Evolutionary conservation across 2,888 invertebrate genomes (phyloP).

Genomic region (Sicus ferrugineus): DNA sequence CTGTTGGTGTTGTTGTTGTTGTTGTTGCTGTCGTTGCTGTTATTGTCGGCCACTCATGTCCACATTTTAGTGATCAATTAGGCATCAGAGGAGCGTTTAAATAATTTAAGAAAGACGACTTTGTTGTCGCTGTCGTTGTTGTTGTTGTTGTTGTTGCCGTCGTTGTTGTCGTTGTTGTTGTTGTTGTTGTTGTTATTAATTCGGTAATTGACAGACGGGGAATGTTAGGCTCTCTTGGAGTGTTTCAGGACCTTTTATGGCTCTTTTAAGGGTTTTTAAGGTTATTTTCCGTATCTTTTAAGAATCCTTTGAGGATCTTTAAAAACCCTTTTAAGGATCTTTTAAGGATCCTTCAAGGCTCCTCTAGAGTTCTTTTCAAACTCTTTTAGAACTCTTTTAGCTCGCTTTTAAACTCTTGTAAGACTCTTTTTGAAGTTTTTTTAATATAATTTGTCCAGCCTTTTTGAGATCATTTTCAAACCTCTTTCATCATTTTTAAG

Average conservation of each 20-base stretch:
- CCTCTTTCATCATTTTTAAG: too few relatives aligned
- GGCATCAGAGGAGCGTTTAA: constrained; percentile 28
- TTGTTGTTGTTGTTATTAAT: neutral
- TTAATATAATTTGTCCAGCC: too few relatives aligned
- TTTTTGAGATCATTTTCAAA: too few relatives aligned
- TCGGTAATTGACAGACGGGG: neutral
- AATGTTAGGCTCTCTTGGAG: neutral
- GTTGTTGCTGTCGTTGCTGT: constrained; percentile 18
- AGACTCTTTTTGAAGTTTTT: too few relatives aligned
- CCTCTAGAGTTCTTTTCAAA: neutral
- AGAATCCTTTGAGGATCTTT: neutral
- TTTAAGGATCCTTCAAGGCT: too few relatives aligned
- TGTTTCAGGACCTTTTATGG: neutral
- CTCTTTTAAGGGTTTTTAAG: neutral
- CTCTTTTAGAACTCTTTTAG: neutral
- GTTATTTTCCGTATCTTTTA: neutral
- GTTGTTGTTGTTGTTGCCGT: constrained; percentile 15
- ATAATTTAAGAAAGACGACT: constrained; percentile 31
- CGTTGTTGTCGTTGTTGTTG: too few relatives aligned
- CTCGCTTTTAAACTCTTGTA: too few relatives aligned
- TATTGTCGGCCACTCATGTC: constrained; percentile 19
- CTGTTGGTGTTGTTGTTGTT: constrained; percentile 21
- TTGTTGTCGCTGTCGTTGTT: constrained; percentile 20
- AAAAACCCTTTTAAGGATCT: too few relatives aligned
- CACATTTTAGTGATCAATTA: too few relatives aligned